Evolutionary conservation across 2,113 vertebrate genomes (phyloP), one percentile per base, ranked within the genome.

Genomic region (Aleadryas rufinucha): DNA sequence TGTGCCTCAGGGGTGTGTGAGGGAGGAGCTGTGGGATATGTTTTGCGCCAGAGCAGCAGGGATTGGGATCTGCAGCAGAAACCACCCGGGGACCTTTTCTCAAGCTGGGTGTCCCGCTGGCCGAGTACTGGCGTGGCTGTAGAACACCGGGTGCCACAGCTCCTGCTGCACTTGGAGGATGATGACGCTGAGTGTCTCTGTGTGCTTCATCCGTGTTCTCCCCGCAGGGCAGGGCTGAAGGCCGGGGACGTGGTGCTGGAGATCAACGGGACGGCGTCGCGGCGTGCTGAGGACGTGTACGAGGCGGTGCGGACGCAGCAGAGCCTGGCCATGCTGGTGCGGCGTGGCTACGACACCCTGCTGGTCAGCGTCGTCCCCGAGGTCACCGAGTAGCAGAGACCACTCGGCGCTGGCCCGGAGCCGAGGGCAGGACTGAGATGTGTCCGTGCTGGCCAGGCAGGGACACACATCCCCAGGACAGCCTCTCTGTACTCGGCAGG

Each of bases 241-340:
- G 97, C 98, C 0, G 98, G 98, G 2, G 98, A 99, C 0, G 93
- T 98, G 5, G 97, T 98, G 89, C 80, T 98, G 95, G 98, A 98
- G 91, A 98, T 98, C 93, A 98, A 98, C 4, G 99, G 88, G 89
- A 88, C 88, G 24, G 75, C 81, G 14, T 98, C 98, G 6, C 98
- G 98, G 75, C 98, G 98, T 0, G 98, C 99, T 0, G 99, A 99
- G 94, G 99, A 99, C 5, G 98, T 99, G 88, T 99, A 99, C 23
- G 97, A 98, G 64, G 98, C 99, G 0, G 98, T 99, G 50, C 96
- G 97, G 85, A 98, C 96, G 9, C 98, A 98, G 27, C 97, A 98
- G 86, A 98, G 79, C 93, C 98, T 99, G 96, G 98, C 97, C 31
- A 95, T 99, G 98, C 93, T 98, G 93, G 98, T 99, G 80, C 97